These are phyloP conservation scores for Drosophila pegasa DNA, from an alignment of 2,888 invertebrate species.

Conservation along the genomic window DNA sequence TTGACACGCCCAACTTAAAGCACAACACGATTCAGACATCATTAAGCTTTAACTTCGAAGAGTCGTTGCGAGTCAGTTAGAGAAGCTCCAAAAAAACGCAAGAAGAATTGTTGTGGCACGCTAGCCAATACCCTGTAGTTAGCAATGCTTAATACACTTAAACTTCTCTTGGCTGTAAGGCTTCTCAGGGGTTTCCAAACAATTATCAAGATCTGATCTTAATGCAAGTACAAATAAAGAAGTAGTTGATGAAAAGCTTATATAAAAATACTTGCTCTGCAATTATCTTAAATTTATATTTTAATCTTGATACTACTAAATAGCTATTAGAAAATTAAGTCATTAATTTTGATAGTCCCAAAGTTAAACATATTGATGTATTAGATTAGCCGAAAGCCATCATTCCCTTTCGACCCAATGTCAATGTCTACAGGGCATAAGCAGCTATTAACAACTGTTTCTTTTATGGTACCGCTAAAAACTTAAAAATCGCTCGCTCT, in stretches of 20 bases:
- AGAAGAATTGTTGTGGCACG: no score
- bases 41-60: slow-evolving; percentile 34
- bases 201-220: no score
- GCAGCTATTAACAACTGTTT: slow-evolving; percentile 71
- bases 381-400: not conserved
- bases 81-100: slow-evolving; percentile 8
- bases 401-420: not conserved
- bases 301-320: no score
- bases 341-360: not conserved
- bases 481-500: slow-evolving; percentile 37
- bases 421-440: slow-evolving; percentile 9
- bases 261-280: no score
- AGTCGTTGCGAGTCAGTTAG: slow-evolving; percentile 7
- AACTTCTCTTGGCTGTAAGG: no score
- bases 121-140: not conserved
- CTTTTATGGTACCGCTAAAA: slow-evolving; percentile 70
- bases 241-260: no score
- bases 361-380: not conserved
- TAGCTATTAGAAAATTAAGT: no score
- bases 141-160: no score
- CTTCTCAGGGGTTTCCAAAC: no score
- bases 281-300: no score
- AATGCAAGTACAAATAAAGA: no score
- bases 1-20: slow-evolving; percentile 52
- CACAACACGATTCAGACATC: slow-evolving; percentile 38